Base-by-base conservation (phyloP, 2,888 invertebrate genomes). In the Crematogaster levior region DNA sequence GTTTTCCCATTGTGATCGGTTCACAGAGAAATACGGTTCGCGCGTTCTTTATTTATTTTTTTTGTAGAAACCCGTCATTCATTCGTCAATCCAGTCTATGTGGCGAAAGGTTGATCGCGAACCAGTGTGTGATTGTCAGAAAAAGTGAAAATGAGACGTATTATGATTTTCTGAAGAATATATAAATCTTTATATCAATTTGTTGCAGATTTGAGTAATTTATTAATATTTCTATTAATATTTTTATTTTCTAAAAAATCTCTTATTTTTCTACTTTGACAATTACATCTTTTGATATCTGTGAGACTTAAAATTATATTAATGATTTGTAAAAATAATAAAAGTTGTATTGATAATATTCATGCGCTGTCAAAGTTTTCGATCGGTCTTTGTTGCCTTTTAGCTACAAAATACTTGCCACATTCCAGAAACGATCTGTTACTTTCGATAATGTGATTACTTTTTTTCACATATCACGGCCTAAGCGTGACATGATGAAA, bases 371-470 rank as follows among this genome's bases (percentile, higher is more conserved):
- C 40, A 34, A 34, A 43, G 21, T 66, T 79, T 63, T 18, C 40
- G 56, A 66, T 65, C 56, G 10, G 9, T 40, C 30, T 43, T 73
- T 72, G 63, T 40, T 48, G 51, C 15, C 53, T 80, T 65, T 80
- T 87, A 86, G 80, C 51, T 74, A 85, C 37, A 43, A 85, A 85
- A 88, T 87, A 90, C 89, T 90, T 84, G 84, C 81, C 79, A 90
- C 91, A 91, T 92, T 91, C 91, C 91, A 90, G 30, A 66, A 72
- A 63, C 86, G 66, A 85, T 85, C 87, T 83, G 70, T 83, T 79
- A 61, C 27, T 73, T 72, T 53, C 84, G 82, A 85, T 80, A 40
- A 68, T 61, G 75, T 87, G 84, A 87, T 75, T 61, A 61, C 63
- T 81, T 65, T 51, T 75, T 66, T 21, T 40, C 73, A 51, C 58